Conservation (phyloP, 2,888 invertebrate species). For the Scaptomyza polygonia region DNA sequence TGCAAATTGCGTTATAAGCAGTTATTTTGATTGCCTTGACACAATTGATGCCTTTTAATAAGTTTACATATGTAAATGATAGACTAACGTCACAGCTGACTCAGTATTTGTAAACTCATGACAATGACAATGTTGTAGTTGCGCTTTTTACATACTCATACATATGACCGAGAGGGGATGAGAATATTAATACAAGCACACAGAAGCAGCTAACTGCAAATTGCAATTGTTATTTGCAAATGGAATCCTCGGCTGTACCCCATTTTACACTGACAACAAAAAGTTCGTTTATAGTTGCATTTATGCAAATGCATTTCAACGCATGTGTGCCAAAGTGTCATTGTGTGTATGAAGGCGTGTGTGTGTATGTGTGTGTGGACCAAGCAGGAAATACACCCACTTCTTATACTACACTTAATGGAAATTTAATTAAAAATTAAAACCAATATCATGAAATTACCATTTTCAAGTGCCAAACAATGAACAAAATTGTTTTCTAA, state of each 20-base stretch:
- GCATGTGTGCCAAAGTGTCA: slow-evolving; percentile 14
- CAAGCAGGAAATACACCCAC: slow-evolving; percentile 12
- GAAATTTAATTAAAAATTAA: background rate
- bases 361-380: background rate
- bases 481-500: slow-evolving; percentile 10
- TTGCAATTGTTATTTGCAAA: slow-evolving; percentile 56
- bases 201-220: slow-evolving; percentile 31
- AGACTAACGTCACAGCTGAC: slow-evolving; percentile 5
- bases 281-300: slow-evolving; percentile 38
- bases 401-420: background rate
- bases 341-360: background rate
- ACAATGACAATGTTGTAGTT: background rate
- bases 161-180: background rate
- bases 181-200: slow-evolving; percentile 2
- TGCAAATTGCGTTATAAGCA: slow-evolving; percentile 24
- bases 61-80: slow-evolving; percentile 13
- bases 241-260: slow-evolving; percentile 45
- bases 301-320: slow-evolving; percentile 61
- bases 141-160: slow-evolving; percentile 5
- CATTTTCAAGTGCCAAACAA: background rate
- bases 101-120: background rate
- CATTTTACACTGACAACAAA: slow-evolving; percentile 28
- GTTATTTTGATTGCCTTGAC: slow-evolving; percentile 2
- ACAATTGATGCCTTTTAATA: slow-evolving; percentile 18
- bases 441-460: background rate